These are phyloP conservation scores for Hippopotamyrus pictus DNA, from an alignment of 2,797 vertebrate species.

Conservation along the genomic window DNA sequence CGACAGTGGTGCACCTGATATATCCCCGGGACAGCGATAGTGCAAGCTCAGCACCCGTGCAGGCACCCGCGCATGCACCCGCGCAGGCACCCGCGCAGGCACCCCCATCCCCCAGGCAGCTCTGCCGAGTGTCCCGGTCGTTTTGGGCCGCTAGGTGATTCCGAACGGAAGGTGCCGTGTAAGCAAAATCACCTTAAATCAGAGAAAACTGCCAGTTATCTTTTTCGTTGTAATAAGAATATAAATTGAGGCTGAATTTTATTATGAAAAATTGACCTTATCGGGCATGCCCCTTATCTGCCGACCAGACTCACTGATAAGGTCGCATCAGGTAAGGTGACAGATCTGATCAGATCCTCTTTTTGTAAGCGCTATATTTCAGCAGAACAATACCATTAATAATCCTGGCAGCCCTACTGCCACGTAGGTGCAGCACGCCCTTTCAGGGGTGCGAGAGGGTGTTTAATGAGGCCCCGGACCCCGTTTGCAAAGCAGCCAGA, in stretches of 20 bases:
- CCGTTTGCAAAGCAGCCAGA: constrained; percentile 45
- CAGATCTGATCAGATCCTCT: constrained; percentile 46
- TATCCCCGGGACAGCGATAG: background rate
- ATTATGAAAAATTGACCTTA: constrained; percentile 41
- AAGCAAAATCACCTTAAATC: constrained; percentile 44
- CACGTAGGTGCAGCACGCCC: constrained; percentile 32
- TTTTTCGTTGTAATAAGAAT: constrained; percentile 33
- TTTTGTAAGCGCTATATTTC: constrained; percentile 33
- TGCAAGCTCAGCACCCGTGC: constrained; percentile 22
- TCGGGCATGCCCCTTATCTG: constrained; percentile 40
- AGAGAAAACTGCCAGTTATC: constrained; percentile 28
- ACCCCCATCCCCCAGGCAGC: background rate
- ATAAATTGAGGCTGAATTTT: constrained; percentile 43
- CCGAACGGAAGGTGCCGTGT: constrained; percentile 54
- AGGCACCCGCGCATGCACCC: too few species aligned
- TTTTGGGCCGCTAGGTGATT: constrained; percentile 58
- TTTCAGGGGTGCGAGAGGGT: constrained; percentile 25
- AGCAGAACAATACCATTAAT: constrained; percentile 31
- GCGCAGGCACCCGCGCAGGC: background rate
- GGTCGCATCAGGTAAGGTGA: constrained; percentile 47
- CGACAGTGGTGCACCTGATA: constrained; percentile 11
- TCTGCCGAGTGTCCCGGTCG: constrained; percentile 32
- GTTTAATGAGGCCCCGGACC: constrained; percentile 34
- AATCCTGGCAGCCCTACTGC: constrained; percentile 36
- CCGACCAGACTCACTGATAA: constrained; percentile 34